These are phyloP conservation scores for Berghia stephanieae DNA, from an alignment of 1,140 invertebrate genomes.

Conservation along the genomic window DNA sequence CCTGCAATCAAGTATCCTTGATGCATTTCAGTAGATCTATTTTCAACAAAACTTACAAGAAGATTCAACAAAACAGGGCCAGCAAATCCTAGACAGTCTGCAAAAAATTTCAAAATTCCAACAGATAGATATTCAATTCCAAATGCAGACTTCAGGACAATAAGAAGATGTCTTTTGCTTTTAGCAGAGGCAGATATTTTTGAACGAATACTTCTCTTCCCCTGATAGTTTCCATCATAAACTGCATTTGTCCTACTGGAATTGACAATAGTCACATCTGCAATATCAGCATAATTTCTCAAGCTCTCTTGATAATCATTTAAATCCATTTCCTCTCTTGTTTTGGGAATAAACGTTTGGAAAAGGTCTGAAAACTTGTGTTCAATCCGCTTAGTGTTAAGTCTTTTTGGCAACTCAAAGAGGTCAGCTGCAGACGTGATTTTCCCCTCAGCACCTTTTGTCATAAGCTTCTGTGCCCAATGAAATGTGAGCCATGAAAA, in stretches of 20 bases:
- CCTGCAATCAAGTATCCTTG: conserved; percentile 83
- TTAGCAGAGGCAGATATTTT: background rate
- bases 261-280: conserved; percentile 32
- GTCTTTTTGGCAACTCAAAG: conserved; percentile 81
- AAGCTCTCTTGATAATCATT: background rate
- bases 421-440: conserved; percentile 83
- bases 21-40: conserved; percentile 73
- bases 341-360: conserved; percentile 14
- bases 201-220: background rate
- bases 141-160: conserved; percentile 83
- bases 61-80: conserved; percentile 88
- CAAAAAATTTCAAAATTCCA: conserved; percentile 85
- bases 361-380: conserved; percentile 69
- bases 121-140: conserved; percentile 88
- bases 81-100: conserved; percentile 85
- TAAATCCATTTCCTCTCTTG: conserved; percentile 7
- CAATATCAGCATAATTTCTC: conserved; percentile 23
- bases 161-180: conserved; percentile 70
- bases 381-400: conserved; percentile 74
- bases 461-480: conserved; percentile 88
- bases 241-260: background rate
- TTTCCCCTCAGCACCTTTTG: conserved; percentile 79
- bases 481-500: conserved; percentile 82
- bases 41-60: conserved; percentile 84
- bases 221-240: background rate